Evolutionary conservation across 2,797 vertebrate species (phyloP).

Genomic region (Gymnoscopelus braueri): DNA sequence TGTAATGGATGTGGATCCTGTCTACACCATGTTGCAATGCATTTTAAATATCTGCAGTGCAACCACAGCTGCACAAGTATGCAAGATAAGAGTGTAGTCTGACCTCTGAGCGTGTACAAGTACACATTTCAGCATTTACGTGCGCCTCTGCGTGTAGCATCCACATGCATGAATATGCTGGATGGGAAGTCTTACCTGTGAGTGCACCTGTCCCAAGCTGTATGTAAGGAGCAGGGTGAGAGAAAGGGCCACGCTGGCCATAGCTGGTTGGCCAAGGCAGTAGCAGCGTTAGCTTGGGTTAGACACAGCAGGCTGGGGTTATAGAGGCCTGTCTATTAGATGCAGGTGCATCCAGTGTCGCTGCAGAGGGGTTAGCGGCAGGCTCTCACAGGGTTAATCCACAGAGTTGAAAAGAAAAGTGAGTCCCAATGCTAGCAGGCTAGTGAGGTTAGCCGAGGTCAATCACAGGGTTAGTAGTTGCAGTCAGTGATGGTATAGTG

Average conservation of each 20-base stretch:
- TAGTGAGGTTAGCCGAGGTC: conserved; percentile 43
- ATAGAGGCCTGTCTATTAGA: conserved; percentile 40
- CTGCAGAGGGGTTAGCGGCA: conserved; percentile 33
- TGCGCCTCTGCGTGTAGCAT: too few species aligned
- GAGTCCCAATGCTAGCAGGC: conserved; percentile 29
- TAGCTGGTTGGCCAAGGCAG: conserved; percentile 4
- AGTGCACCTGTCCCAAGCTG: conserved; percentile 73
- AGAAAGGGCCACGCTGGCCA: conserved; percentile 57
- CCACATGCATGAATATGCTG: background rate
- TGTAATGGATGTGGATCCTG: background rate
- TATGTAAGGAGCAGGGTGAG: conserved; percentile 75
- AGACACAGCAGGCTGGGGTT: conserved; percentile 39
- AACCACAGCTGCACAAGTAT: background rate
- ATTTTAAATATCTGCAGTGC: background rate
- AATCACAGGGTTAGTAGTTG: conserved; percentile 41
- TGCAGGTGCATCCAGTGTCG: conserved; percentile 48
- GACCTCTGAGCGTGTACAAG: background rate
- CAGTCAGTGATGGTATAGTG: conserved; percentile 18
- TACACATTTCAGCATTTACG: background rate
- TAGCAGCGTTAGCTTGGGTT: conserved; percentile 44
- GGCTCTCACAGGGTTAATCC: conserved; percentile 47
- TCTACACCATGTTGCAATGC: background rate
- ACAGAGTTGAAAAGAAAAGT: conserved; percentile 4
- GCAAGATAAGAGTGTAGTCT: background rate
- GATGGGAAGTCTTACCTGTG: conserved; percentile 84